Evolutionary conservation across 2,113 vertebrate species (phyloP), one percentile per base, ranked within the genome.

Genomic region (Pachycephala philippinensis): DNA sequence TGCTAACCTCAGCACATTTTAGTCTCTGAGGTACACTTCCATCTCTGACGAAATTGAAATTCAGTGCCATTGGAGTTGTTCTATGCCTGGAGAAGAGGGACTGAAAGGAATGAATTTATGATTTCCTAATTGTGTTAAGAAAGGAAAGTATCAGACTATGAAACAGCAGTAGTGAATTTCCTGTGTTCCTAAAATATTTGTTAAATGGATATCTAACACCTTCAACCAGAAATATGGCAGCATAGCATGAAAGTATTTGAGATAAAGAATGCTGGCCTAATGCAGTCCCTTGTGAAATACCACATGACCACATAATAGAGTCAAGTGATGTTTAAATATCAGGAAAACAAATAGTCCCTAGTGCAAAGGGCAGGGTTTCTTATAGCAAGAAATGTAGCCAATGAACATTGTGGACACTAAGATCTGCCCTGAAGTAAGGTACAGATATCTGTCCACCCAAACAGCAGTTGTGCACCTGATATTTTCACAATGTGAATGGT

Each of bases 1-100:
- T 94, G 84, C 91, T 86, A 31, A 44, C 15, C 49, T 93, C 80
- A 94, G 91, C 85, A 89, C 40, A 42, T 95, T 86, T 96, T 49
- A 49, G 75, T 69, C 82, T 93, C 89, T 54, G 71, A 93, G 45
- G 71, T 90, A n/a, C 30, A 10, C 40, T 93, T 88, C 66, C 35
- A n/a, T 68, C 56, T 78, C 60, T 71, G 49, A 53, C 11, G 2
- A 60, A 94, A 89, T 0, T 84, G 75, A 81, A 92, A 75, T 92
- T 94, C 79, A 79, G 47, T 75, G 59, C 22, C n/a, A 30, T 10
- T 74, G 49, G 87, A 80, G 27, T 59, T 84, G 54, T 70, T 81
- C 52, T 63, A 1, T 53, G 26, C n/a, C 49, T 66, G 35, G 50
- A 89, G 79, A 87, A 87, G 59, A 64, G 24, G 54, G 69, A 9